Evolutionary conservation across 2,113 vertebrate genomes (phyloP).

Genomic region (Ariopsis seemanni): DNA sequence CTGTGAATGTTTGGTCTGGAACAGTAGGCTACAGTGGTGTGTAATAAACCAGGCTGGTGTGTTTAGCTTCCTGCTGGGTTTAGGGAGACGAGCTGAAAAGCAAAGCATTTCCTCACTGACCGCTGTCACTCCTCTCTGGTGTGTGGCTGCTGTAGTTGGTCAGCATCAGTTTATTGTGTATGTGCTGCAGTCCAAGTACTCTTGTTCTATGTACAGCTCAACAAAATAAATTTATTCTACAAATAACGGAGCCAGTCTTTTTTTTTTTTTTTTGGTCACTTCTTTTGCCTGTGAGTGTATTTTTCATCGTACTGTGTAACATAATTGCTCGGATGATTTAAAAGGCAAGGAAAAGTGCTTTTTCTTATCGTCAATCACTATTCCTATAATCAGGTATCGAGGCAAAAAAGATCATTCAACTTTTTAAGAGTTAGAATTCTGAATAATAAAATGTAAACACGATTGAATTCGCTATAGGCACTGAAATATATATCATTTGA

Average conservation of each 20-base stretch:
- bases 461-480: not conserved
- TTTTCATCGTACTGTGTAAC: not conserved
- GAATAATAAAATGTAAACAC: not conserved
- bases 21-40: not conserved
- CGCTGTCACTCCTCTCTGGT: constrained; percentile 74
- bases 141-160: constrained; percentile 66
- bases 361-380: not conserved
- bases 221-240: constrained; percentile 84
- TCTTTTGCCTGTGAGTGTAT: constrained; percentile 14
- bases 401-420: not conserved
- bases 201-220: constrained; percentile 79
- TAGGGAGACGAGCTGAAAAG: constrained; percentile 27
- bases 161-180: constrained; percentile 70
- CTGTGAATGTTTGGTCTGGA: not conserved
- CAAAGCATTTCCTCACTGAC: constrained; percentile 69
- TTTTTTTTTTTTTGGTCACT: not conserved
- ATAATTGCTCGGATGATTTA: not conserved
- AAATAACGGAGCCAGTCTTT: constrained; percentile 38
- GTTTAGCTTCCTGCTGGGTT: constrained; percentile 28
- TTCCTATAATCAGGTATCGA: not conserved
- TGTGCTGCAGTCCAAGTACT: constrained; percentile 79
- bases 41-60: constrained; percentile 30
- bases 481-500: not conserved
- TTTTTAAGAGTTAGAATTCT: not conserved
- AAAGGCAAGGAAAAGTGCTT: not conserved